A percentile compares a stretch with the other conserved stretches of the same genome.
These are phyloP conservation scores for Diploscapter pachys DNA, from an alignment of 1,140 invertebrate genomes.

Conservation along the genomic window DNA sequence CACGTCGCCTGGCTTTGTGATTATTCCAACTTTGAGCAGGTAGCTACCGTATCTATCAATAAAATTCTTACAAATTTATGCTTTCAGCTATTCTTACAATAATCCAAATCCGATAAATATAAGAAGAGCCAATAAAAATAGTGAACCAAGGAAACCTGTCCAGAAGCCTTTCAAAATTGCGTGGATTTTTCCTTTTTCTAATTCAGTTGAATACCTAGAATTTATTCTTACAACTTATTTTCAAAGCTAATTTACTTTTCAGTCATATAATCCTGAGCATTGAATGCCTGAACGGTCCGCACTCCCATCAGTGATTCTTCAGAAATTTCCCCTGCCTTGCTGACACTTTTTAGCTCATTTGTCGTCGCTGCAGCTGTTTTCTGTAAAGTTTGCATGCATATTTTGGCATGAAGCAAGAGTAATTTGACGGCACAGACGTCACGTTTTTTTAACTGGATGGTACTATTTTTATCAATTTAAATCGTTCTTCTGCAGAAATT, in stretches of 20 bases:
- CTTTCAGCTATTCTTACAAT: slow-evolving; percentile 4
- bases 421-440: no score
- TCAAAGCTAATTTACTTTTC: slow-evolving; percentile 5
- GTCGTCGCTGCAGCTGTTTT: slow-evolving; percentile 62
- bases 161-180: slow-evolving; percentile 41
- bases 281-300: slow-evolving; percentile 76
- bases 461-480: no score
- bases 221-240: not conserved
- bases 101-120: slow-evolving; percentile 28
- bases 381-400: slow-evolving; percentile 17
- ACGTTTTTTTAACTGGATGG: no score
- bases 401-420: not conserved
- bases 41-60: slow-evolving; percentile 26
- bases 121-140: slow-evolving; percentile 36
- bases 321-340: slow-evolving; percentile 72
- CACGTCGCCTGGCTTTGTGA: slow-evolving; percentile 42
- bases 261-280: slow-evolving; percentile 72
- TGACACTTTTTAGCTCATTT: slow-evolving; percentile 74
- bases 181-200: slow-evolving; percentile 26
- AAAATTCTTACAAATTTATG: not conserved
- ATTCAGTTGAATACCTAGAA: slow-evolving; percentile 31
- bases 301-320: slow-evolving; percentile 75
- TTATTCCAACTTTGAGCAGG: slow-evolving; percentile 30
- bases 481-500: not conserved
- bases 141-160: slow-evolving; percentile 46